A percentile compares a stretch with the other conserved stretches of the same genome.
Evolutionary conservation across 2,888 invertebrate genomes (phyloP).

Genomic region (Sinohyriopsis cumingii): DNA sequence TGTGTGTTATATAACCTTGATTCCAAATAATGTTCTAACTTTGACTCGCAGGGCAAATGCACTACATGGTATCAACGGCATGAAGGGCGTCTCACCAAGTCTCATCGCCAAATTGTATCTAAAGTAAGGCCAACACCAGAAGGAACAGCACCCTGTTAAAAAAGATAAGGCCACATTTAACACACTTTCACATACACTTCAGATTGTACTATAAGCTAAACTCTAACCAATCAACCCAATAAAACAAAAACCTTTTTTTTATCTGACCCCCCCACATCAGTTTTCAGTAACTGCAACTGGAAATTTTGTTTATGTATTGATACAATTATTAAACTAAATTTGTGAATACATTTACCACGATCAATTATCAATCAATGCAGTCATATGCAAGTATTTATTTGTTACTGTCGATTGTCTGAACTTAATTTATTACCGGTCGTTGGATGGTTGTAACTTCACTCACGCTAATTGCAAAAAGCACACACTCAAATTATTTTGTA

Average conservation of each 20-base stretch:
- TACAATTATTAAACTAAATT: no score
- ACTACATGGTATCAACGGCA: conserved; percentile 63
- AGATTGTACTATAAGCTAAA: neutral
- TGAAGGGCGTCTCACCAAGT: conserved; percentile 62
- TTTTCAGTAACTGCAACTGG: no score
- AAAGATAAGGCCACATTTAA: neutral
- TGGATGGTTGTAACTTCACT: no score
- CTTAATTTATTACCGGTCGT: no score
- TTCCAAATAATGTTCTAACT: conserved; percentile 59
- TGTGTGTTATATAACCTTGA: conserved; percentile 46
- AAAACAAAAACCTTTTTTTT: neutral
- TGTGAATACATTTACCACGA: no score
- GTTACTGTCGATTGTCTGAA: no score
- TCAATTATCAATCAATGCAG: no score
- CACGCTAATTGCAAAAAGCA: no score
- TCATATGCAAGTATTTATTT: no score
- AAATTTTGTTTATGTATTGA: no score
- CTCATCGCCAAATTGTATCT: conserved; percentile 57
- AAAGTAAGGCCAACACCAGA: conserved; percentile 61
- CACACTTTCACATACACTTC: neutral
- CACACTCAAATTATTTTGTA: no score
- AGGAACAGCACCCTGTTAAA: conserved; percentile 42
- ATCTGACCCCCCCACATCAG: neutral
- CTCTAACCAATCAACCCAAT: neutral
- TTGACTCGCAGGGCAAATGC: conserved; percentile 60